phyloP scores from a whole-genome alignment of 2,113 vertebrate genomes.

The Eurystomus gularis region DNA sequence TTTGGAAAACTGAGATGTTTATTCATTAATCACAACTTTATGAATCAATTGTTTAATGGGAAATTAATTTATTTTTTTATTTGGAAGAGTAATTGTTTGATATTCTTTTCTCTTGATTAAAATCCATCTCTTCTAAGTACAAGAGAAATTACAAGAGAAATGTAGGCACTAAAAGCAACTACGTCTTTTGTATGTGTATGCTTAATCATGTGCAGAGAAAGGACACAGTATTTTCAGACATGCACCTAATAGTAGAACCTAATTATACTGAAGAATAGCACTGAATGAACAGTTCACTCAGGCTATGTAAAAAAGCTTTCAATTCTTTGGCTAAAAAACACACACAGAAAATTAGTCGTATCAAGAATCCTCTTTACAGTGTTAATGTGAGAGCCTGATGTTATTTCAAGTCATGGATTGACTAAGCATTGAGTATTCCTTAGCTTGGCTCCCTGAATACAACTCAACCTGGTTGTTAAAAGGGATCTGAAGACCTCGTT shows the following conservation, averaged over 20 bases:
- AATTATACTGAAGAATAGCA: not conserved
- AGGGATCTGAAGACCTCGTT: not conserved
- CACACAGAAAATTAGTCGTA: not conserved
- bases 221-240: not conserved
- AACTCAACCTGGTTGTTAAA: not conserved
- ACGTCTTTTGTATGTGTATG: not conserved
- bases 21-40: conserved; percentile 25
- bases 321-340: not conserved
- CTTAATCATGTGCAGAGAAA: not conserved
- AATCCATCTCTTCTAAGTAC: not conserved
- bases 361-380: not conserved
- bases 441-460: not conserved
- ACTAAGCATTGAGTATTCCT: not conserved
- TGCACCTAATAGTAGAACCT: not conserved
- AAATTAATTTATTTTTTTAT: not conserved
- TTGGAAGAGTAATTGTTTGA: not conserved
- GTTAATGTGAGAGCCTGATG: not conserved
- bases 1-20: conserved; percentile 26
- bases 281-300: not conserved
- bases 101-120: not conserved
- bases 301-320: not conserved
- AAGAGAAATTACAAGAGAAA: not conserved
- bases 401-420: not conserved
- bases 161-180: not conserved
- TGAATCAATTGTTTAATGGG: conserved; percentile 17